Evolutionary conservation across 2,797 vertebrate genomes (phyloP).

Genomic region (Sciurus carolinensis): DNA sequence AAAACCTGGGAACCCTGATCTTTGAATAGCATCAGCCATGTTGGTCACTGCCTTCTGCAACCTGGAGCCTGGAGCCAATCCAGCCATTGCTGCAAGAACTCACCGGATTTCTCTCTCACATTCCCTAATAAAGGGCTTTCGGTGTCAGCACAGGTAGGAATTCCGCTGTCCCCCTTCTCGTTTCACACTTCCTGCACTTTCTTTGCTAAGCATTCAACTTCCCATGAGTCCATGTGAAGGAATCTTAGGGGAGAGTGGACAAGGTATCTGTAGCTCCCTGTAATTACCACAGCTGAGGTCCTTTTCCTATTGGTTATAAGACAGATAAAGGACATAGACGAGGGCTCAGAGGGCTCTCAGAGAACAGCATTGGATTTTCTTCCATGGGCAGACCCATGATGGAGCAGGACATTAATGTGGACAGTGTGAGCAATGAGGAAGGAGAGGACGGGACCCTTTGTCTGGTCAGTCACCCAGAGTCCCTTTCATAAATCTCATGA

Average conservation of each 20-base stretch:
- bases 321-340: neutral
- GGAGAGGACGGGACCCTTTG: neutral
- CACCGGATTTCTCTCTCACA: neutral
- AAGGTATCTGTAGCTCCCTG: neutral
- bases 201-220: neutral
- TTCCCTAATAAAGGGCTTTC: neutral
- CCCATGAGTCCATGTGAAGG: neutral
- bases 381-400: neutral
- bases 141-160: slow-evolving; percentile 55
- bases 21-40: neutral
- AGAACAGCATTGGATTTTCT: neutral
- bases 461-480: neutral
- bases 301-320: neutral
- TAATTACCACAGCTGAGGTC: neutral
- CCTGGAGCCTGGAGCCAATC: neutral
- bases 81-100: neutral
- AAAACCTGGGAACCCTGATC: neutral
- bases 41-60: neutral
- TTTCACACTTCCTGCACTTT: slow-evolving; percentile 58
- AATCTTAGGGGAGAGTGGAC: neutral
- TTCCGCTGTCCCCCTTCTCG: slow-evolving; percentile 47
- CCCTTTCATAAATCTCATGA: neutral
- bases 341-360: neutral
- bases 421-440: fast-evolving
- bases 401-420: neutral